Percentiles rank a stretch among this genome's conserved stretches.
Conservation (phyloP, 1,140 invertebrate genomes). For the Maniola jurtina region DNA sequence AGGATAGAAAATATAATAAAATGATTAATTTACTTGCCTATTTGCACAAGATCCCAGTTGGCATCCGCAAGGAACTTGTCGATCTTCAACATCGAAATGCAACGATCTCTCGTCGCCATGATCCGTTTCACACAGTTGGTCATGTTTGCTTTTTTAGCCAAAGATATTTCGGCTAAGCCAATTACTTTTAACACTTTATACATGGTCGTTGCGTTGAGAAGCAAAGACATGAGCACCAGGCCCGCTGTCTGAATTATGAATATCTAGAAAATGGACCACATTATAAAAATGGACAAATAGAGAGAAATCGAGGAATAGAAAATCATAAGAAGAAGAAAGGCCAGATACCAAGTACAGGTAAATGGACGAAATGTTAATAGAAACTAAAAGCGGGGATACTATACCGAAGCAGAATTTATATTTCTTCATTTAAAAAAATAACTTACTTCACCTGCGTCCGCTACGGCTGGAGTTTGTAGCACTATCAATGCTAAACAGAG, state of each 20-base stretch:
- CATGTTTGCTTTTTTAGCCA: conserved; percentile 73
- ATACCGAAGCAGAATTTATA: background rate
- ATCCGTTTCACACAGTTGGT: conserved; percentile 70
- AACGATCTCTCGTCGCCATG: conserved; percentile 64
- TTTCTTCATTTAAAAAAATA: background rate
- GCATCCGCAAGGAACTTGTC: conserved; percentile 72
- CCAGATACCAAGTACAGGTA: too few species aligned
- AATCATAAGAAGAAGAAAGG: too few species aligned
- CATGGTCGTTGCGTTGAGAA: conserved; percentile 68
- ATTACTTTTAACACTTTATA: conserved; percentile 58
- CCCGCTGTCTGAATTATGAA: conserved; percentile 69
- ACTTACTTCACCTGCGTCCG: conserved; percentile 56
- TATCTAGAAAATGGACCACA: conserved; percentile 41
- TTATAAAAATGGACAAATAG: background rate
- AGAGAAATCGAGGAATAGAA: background rate
- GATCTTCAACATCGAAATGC: conserved; percentile 73
- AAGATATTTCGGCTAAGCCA: conserved; percentile 63
- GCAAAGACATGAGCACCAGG: conserved; percentile 57
- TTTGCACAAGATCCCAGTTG: conserved; percentile 67
- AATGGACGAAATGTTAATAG: too few species aligned
- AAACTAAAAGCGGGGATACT: too few species aligned
- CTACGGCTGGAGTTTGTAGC: conserved; percentile 51
- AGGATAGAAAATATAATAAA: background rate
- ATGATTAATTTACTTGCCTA: conserved; percentile 37
- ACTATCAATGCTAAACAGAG: conserved; percentile 62